phyloP scores from a whole-genome alignment of 64 coral and sea anemone genomes.

The Porites lutea region DNA sequence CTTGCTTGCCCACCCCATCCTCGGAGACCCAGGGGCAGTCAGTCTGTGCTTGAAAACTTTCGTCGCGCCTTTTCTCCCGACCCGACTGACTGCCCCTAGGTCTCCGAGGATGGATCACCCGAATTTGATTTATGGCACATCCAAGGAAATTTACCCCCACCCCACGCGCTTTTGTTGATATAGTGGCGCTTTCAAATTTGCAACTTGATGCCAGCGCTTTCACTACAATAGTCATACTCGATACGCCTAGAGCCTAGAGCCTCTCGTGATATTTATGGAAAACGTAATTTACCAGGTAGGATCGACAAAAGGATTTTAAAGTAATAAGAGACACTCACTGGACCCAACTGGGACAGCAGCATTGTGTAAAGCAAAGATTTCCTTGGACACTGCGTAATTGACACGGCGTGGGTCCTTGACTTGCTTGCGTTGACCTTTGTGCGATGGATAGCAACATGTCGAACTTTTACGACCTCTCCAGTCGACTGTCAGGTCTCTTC shows the following conservation, averaged over 20 bases:
- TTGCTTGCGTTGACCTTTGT: slow-evolving; percentile 27
- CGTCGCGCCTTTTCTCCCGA: too few relatives aligned
- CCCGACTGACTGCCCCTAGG: too few relatives aligned
- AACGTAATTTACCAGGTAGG: neutral
- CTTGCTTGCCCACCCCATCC: neutral
- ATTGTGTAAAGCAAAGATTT: slow-evolving; percentile 37
- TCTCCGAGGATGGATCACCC: neutral
- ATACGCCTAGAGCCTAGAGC: neutral
- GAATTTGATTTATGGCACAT: neutral
- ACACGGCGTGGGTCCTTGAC: slow-evolving; percentile 14
- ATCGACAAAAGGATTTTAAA: neutral
- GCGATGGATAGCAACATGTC: slow-evolving; percentile 52
- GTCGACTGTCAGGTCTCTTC: slow-evolving; percentile 27
- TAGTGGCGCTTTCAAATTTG: slow-evolving; percentile 2
- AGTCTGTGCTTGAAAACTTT: too few relatives aligned
- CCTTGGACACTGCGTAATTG: slow-evolving; percentile 34
- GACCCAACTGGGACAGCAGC: slow-evolving; percentile 25
- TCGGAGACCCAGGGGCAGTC: too few relatives aligned
- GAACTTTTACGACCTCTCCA: slow-evolving; percentile 61
- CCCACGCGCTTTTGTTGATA: neutral
- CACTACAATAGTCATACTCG: neutral
- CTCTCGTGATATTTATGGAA: too few relatives aligned
- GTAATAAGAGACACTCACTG: neutral
- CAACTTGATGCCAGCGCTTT: neutral
- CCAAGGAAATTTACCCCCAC: slow-evolving; percentile 16